A percentile compares a stretch with the other conserved stretches of the same genome.
Evolutionary conservation across 2,888 invertebrate genomes (phyloP).

Genomic region (Tupiocoris notatus): DNA sequence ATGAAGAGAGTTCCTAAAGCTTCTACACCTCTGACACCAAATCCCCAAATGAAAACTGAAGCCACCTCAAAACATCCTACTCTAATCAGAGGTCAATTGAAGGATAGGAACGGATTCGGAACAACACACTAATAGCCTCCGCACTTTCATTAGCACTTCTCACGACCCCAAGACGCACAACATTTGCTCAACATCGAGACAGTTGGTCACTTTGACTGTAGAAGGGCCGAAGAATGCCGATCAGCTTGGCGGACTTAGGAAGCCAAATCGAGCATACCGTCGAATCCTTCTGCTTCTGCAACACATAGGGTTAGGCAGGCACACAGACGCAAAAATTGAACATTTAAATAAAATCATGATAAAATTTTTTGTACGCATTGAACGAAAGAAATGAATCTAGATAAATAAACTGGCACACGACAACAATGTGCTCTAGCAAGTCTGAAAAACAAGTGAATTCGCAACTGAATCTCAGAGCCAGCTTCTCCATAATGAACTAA

Average conservation of each 20-base stretch:
- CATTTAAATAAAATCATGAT: too few species aligned
- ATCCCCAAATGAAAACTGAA: background rate
- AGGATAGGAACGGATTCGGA: background rate
- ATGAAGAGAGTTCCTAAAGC: too few species aligned
- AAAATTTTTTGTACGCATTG: background rate
- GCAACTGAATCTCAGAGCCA: too few species aligned
- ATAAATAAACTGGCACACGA: background rate
- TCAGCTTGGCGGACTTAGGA: background rate
- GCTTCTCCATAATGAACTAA: too few species aligned
- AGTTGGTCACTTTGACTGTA: conserved; percentile 11
- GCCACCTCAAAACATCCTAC: too few species aligned
- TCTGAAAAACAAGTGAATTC: background rate
- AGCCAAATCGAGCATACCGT: background rate
- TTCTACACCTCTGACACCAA: background rate
- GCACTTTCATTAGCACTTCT: conserved; percentile 4
- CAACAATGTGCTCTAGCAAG: background rate
- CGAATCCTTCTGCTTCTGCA: background rate
- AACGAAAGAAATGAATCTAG: background rate
- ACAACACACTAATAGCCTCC: conserved; percentile 31
- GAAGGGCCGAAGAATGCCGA: background rate
- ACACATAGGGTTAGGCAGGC: background rate
- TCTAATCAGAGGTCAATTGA: too few species aligned
- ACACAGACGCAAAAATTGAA: background rate
- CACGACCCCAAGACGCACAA: conserved; percentile 24
- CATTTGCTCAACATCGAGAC: conserved; percentile 32